Base-by-base conservation (phyloP, 2,113 vertebrate genomes). In the Cephalopholis sonnerati region DNA sequence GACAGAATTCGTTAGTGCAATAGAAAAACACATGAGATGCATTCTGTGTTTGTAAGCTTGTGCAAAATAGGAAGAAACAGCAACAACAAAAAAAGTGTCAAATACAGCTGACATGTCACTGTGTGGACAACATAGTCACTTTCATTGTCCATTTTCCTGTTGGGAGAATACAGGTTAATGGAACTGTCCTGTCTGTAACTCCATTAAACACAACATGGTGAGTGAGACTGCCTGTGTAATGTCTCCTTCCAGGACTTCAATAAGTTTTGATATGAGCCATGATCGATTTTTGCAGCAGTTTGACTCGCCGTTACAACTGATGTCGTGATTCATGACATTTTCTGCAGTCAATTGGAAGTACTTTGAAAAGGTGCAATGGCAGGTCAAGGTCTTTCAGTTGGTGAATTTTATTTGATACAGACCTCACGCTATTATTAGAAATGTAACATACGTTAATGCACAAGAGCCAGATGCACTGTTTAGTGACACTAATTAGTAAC, bases 221-320 rank as follows among this genome's bases (percentile, higher is more conserved):
- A 53, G 27, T 65, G 54, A 62, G 41, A 53, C 20, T 24, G 22
- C n/a, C 74, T 65, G 16, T 41, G 55, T 46, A 13, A 62, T 24
- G 13, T 46, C 72, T 57, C 36, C 41, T 50, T 41, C 53, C 53
- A 74, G 24, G 16, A 22, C 51, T 22, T 18, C 27, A 68, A 22
- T 27, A n/a, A 63, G 46, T 17, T 62, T 74, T 36, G 22, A 57
- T 50, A 55, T 70, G n/a, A 75, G 70, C 22, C 13, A 4, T 27
- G n/a, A 68, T 65, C 24, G 57, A 74, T 74, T 79, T 67, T 27
- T 48, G 1, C 62, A 44, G 54, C 64, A 75, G 55, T 53, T 66
- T 59, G 9, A 77, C 18, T 54, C 5, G 0, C 79, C 64, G 51
- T 39, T 24, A 24, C 24, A 32, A 5, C 51, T 63, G 57, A 41